Base-by-base conservation (phyloP, 2,888 invertebrate species). In the Hydroisotoma schaefferi region DNA sequence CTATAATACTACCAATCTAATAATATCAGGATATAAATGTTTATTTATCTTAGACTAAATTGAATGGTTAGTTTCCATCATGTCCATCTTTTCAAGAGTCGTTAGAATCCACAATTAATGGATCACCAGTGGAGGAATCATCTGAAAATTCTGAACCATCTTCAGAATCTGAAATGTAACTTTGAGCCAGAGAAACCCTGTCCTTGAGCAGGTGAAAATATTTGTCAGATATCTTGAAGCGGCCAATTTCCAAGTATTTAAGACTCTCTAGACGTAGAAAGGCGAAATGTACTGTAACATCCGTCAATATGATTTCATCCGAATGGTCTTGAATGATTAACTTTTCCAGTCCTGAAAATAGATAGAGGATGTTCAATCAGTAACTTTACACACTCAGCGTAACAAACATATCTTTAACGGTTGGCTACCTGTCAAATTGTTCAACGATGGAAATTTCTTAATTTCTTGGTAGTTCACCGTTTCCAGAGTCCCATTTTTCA, bases 241-340 rank as follows among this genome's bases (percentile, higher is more conserved):
- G 58, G 0, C 49, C 55, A 55, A 62, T 62, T 49, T 59, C 59
- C 43, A 62, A 18, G 40, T 47, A 33, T 46, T 8, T 18, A 40
- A 60, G 26, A 1, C 44, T 56, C 15, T 23, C n/a, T 52, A 60
- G 51, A 37, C 56, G 56, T 5, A 56, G 27, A 28, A 60, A 38
- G 1, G 55, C 60, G 22, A 46, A 60, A 20, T 56, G 48, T 18
- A 60, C 56, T 1, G 60, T 52, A 22, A 60, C 52, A 56, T 60
- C 60, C 22, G 60, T 60, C n/a, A 60, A 18, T 23, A 40, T 48
- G 12, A 59, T 49, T 29, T 59, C 38, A 23, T 59, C 59, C 4
- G 59, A 46, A 29, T 54, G 55, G 28, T 47, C 59, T 8, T 49
- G 25, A 22, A 59, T 51, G 26, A 55, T 59, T 18, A 59, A 37